Evolutionary conservation across 1,140 invertebrate genomes (phyloP).

Genomic region (Atopsyche davidsoni): DNA sequence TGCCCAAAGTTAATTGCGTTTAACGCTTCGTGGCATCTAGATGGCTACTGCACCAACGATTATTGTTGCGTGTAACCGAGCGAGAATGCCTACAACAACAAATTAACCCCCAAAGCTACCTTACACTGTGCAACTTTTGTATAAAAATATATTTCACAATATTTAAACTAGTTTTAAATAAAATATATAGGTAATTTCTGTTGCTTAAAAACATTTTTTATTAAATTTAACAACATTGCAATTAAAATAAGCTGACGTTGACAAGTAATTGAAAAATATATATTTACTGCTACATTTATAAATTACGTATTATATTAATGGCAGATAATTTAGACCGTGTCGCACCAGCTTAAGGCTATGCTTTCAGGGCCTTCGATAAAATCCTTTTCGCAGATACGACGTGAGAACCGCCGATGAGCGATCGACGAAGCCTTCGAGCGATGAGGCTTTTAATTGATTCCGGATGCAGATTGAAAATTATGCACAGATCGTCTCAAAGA

Average conservation of each 20-base stretch:
- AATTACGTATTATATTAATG: too few species aligned
- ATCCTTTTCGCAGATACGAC: neutral
- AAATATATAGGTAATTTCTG: neutral
- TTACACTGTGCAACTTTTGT: neutral
- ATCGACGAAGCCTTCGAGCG: constrained; percentile 16
- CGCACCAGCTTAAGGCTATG: too few species aligned
- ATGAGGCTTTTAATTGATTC: constrained; percentile 22
- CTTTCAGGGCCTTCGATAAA: too few species aligned
- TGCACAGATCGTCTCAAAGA: too few species aligned
- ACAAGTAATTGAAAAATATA: too few species aligned
- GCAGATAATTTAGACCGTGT: too few species aligned
- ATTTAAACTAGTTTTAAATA: constrained; percentile 1
- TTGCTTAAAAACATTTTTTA: neutral
- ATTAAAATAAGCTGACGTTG: neutral
- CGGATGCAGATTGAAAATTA: constrained; percentile 15
- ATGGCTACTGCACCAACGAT: constrained; percentile 16
- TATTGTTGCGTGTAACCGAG: constrained; percentile 2
- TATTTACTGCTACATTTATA: too few species aligned
- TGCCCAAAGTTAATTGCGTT: constrained; percentile 23
- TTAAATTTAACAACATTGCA: neutral
- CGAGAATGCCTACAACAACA: neutral
- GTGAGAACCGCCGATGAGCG: constrained; percentile 3
- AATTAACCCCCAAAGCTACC: neutral
- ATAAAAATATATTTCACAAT: neutral
- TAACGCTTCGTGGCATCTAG: constrained; percentile 16